phyloP scores from a whole-genome alignment of 2,113 vertebrate genomes.

The Proterorhinus semilunaris region DNA sequence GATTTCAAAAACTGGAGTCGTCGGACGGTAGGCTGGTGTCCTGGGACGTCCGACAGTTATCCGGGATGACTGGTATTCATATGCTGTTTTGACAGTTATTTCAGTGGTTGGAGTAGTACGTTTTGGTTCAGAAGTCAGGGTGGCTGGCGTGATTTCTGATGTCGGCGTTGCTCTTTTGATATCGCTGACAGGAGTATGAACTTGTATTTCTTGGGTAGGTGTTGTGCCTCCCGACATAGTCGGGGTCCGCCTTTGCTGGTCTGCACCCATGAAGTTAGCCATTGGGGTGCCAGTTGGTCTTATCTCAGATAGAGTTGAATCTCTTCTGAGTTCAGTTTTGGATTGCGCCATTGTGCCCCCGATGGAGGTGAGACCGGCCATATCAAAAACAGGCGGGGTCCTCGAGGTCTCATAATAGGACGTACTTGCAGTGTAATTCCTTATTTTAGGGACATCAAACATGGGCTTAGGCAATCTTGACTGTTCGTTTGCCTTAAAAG shows the following conservation, averaged over 20 bases:
- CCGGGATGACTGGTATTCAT: conserved; percentile 50
- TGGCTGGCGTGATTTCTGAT: neutral
- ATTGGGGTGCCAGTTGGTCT: conserved; percentile 21
- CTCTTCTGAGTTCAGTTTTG: conserved; percentile 52
- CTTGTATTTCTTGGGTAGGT: conserved; percentile 31
- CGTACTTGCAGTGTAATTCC: conserved; percentile 73
- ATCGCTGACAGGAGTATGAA: conserved; percentile 42
- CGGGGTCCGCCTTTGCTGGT: conserved; percentile 42
- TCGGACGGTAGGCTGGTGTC: conserved; percentile 64
- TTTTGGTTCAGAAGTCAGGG: conserved; percentile 45
- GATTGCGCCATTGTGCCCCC: conserved; percentile 47
- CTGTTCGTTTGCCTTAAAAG: conserved; percentile 48
- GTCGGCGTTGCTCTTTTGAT: conserved; percentile 26
- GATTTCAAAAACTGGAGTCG: conserved; percentile 70
- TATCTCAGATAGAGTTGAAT: conserved; percentile 34
- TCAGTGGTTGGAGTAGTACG: conserved; percentile 30
- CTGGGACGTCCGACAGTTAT: conserved; percentile 54
- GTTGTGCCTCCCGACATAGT: conserved; percentile 23
- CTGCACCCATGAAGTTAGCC: conserved; percentile 9
- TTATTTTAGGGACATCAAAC: conserved; percentile 79
- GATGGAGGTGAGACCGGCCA: conserved; percentile 61
- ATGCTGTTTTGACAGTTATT: conserved; percentile 54
- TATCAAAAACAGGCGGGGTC: conserved; percentile 67
- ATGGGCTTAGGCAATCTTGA: conserved; percentile 72
- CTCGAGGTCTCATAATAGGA: conserved; percentile 68